Percentiles rank a stretch among this genome's conserved stretches.
phyloP scores from a whole-genome alignment of 1,140 invertebrate species.

The Delia radicum region DNA sequence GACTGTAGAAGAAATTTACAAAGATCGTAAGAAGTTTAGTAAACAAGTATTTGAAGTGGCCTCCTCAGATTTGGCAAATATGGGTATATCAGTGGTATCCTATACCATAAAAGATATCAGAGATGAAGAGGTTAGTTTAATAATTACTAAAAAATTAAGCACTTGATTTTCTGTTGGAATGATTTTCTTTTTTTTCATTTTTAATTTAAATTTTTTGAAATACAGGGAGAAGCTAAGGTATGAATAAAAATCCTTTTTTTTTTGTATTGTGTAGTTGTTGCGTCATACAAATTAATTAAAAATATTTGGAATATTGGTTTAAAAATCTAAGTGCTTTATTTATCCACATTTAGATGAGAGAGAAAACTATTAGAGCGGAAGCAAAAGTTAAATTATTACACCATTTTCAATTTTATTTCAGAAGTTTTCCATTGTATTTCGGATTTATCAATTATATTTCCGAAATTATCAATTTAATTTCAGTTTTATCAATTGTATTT shows the following conservation, averaged over 20 bases:
- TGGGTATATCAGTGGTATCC: slow-evolving; percentile 97
- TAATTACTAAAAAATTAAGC: background rate
- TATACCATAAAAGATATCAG: slow-evolving; percentile 97
- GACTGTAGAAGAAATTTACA: slow-evolving; percentile 99
- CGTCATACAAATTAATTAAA: no score
- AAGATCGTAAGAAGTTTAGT: slow-evolving; percentile 97
- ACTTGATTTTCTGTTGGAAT: background rate
- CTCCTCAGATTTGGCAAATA: slow-evolving; percentile 93
- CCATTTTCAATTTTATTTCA: no score
- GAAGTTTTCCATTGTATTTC: no score
- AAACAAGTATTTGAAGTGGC: slow-evolving; percentile 95
- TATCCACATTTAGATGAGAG: no score
- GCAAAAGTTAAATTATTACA: no score
- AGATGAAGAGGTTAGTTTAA: slow-evolving; percentile 84
- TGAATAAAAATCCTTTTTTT: background rate
- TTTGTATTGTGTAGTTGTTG: background rate
- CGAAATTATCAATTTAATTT: no score
- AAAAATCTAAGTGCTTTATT: no score
- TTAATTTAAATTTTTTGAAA: background rate
- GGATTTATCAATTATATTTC: no score
- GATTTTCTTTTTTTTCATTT: slow-evolving; percentile 8
- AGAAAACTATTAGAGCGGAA: no score
- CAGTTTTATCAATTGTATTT: no score
- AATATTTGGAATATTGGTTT: slow-evolving; percentile 7
- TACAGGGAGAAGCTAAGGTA: slow-evolving; percentile 12